Evolutionary conservation across 1,140 invertebrate genomes (phyloP).

Genomic region (Drosophila simulans): DNA sequence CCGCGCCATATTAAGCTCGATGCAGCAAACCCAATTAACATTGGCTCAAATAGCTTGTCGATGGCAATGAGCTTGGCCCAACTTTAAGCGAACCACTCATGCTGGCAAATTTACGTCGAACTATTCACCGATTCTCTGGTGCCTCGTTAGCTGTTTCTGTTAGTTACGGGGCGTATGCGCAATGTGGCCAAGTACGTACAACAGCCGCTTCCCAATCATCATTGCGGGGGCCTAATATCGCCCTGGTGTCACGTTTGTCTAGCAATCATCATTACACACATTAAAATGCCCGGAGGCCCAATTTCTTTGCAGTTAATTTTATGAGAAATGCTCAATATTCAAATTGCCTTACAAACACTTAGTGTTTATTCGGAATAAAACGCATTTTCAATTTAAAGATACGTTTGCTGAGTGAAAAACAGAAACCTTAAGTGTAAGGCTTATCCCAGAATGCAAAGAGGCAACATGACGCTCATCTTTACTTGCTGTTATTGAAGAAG

Average conservation of each 20-base stretch:
- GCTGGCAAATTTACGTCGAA: constrained; percentile 40
- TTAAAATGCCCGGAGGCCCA: constrained; percentile 31
- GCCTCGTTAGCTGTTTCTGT: constrained; percentile 25
- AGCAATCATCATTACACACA: constrained; percentile 35
- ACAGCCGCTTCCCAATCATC: constrained; percentile 43
- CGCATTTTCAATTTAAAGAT: too few species aligned
- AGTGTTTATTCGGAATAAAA: background rate
- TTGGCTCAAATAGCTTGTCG: constrained; percentile 33
- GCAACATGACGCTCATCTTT: background rate
- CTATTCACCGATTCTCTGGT: constrained; percentile 54
- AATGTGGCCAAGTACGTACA: constrained; percentile 9
- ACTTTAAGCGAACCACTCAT: constrained; percentile 43
- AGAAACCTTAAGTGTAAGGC: background rate
- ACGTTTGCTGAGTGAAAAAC: too few species aligned
- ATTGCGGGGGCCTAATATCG: constrained; percentile 41
- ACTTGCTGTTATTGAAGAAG: background rate
- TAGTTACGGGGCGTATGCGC: constrained; percentile 46
- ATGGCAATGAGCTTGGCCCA: constrained; percentile 11
- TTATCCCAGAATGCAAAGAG: background rate
- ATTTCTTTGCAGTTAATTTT: constrained; percentile 35
- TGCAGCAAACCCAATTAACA: constrained; percentile 63
- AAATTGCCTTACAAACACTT: background rate
- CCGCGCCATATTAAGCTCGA: constrained; percentile 55
- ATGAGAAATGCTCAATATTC: constrained; percentile 7
- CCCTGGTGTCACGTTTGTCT: constrained; percentile 43